Evolutionary conservation across 92 coral and sea anemone species (phyloP), one percentile per base, ranked within the genome.

Genomic region (Paragorgia papillata): DNA sequence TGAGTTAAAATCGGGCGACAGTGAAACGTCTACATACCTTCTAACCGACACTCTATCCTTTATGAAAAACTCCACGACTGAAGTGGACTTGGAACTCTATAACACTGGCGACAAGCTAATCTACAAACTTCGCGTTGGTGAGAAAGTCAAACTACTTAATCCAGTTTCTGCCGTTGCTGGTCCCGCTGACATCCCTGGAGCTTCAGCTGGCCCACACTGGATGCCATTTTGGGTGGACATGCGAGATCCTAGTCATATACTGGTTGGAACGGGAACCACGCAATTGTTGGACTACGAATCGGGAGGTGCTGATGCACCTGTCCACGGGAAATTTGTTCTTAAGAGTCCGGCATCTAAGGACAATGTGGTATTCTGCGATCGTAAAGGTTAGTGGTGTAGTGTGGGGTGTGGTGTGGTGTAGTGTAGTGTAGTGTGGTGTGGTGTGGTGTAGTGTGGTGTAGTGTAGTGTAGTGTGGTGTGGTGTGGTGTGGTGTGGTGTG

Each of bases 191-290:
- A 33, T 64, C 51, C 71, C 71, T 19, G 71, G 71, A 7, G 51
- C n/a, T 18, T 27, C 43, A 7, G 53, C n/a, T 18, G 32, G 21
- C 1, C 14, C 71, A 19, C 71, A 64, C 17, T 64, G 71, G 71
- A n/a, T 64, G 0, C 71, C 71, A 37, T 64, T 34, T 35, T 64
- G 71, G 71, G 51, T 64, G 26, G 71, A 64, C 48, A 19, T 64
- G 71, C 34, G 71, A 40, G 37, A 64, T 35, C 0, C 71, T 34
- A 53, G 71, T 20, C 71, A 35, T 13, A 40, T 64, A 1, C 14
- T 64, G 19, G 54, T 40, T 29, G 71, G 71, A 0, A 37, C 32
- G 18, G 71, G 71, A 19, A 53, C 71, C 5, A 64, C 71, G 1
- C 28, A 19, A 31, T 19, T 64, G 54, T 20, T 64, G 14, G 18